Evolutionary conservation across 2,797 vertebrate species (phyloP), one percentile per base, ranked within the genome.

Genomic region (Siniperca obscura): DNA sequence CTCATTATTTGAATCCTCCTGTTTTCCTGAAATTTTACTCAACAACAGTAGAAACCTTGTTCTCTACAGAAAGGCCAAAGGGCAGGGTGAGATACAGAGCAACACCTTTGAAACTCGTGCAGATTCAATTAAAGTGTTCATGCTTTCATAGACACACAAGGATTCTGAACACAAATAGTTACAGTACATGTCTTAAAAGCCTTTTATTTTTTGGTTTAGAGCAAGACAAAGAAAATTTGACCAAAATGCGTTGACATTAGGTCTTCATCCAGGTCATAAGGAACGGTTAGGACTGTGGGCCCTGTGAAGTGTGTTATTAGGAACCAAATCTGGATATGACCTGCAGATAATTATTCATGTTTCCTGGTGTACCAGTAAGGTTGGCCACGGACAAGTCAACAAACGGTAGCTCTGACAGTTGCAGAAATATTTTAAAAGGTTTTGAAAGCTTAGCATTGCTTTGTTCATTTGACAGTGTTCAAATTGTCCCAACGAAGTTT

Each of bases 11-110:
- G 0, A 44, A 19, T 7, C 22, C 42, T 9, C 16, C 3, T 19
- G 36, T 27, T 81, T 52, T 65, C n/a, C 59, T 74, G 36, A 22
- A 48, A 1, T 56, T 62, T 42, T 25, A 70, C 22, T 46, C 42
- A 52, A 25, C 59, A 60, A 25, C 6, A 67, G 55, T 25, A 62
- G 30, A 64, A 50, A 30, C 5, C 40, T 38, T 73, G n/a, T 68
- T 44, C 21, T 71, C 46, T 6, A 9, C 50, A 25, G 34, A n/a
- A 38, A 61, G 60, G 38, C 61, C 65, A 46, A 16, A 40, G 25
- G n/a, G 50, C 60, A 44, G 42, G 7, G 16, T 53, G 27, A 70
- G 22, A 10, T 13, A 22, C 13, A 60, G 7, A 74, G 27, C 36
- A 13, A 53, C 40, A 59, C 13, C 42, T 12, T 40, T 57, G 61